Conservation (phyloP, 2,797 vertebrate genomes). For the Malurus leucopterus region DNA sequence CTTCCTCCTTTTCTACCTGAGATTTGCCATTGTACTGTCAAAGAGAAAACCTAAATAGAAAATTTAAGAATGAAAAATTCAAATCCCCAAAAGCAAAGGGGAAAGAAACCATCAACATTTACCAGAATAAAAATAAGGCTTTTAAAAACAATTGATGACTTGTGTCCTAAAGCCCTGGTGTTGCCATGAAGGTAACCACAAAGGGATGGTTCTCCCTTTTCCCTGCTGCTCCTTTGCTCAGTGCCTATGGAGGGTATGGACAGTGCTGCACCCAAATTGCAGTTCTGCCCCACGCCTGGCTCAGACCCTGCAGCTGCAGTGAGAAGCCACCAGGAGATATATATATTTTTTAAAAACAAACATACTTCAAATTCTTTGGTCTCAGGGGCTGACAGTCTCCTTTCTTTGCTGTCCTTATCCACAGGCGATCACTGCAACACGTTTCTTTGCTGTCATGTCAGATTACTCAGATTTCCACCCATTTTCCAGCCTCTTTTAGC, state of each 20-base stretch:
- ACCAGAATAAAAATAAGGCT: not conserved
- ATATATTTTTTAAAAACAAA: not conserved
- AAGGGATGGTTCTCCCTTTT: not conserved
- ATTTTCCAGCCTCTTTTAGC: not conserved
- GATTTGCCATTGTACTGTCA: not conserved
- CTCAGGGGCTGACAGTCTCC: not conserved
- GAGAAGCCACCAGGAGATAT: not conserved
- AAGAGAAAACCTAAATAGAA: not conserved
- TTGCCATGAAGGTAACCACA: not conserved
- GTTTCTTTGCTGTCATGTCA: not conserved
- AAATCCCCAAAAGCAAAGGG: not conserved
- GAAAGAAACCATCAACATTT: not conserved
- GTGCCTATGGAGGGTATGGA: not conserved
- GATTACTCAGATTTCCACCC: not conserved
- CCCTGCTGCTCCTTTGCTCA: not conserved
- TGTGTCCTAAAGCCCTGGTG: not conserved
- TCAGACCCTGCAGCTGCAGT: not conserved
- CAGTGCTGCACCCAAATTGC: accelerated
- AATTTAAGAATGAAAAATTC: not conserved
- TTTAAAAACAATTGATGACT: not conserved
- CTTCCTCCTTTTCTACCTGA: not conserved
- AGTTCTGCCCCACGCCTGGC: not conserved
- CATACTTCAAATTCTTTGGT: not conserved
- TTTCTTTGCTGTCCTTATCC: not conserved
- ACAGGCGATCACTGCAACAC: not conserved